phyloP scores from a whole-genome alignment of 2,113 vertebrate species.

The Procavia capensis region DNA sequence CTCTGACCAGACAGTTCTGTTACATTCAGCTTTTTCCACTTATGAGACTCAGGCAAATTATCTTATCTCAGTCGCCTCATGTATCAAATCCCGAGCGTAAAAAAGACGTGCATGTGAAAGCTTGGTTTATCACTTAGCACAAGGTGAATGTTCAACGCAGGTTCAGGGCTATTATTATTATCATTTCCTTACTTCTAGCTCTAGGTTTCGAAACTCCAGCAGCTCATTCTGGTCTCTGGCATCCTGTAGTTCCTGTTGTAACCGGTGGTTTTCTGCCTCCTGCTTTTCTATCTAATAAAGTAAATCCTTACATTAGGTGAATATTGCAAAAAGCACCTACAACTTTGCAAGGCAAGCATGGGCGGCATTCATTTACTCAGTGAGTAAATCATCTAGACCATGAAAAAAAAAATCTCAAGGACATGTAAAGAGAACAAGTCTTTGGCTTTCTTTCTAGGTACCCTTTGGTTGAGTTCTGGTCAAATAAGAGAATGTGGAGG shows the following conservation, averaged over 20 bases:
- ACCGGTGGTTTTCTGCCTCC: constrained; percentile 91
- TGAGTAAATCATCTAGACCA: not conserved
- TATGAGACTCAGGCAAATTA: not conserved
- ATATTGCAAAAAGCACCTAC: not conserved
- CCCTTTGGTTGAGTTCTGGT: not conserved
- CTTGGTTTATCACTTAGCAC: not conserved
- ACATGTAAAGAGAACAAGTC: not conserved
- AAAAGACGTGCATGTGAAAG: not conserved
- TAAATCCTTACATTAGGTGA: constrained; percentile 81
- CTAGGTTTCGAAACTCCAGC: constrained; percentile 97
- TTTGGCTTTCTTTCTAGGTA: not conserved
- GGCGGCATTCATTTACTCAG: not conserved
- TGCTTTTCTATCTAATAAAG: constrained; percentile 94
- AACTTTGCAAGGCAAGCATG: constrained; percentile 56
- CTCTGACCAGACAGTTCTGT: not conserved
- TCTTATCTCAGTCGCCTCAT: not conserved
- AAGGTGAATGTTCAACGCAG: not conserved
- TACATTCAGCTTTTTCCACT: not conserved
- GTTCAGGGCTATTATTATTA: not conserved
- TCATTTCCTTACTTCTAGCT: constrained; percentile 93
- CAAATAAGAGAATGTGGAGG: not conserved
- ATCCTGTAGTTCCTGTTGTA: constrained; percentile 97
- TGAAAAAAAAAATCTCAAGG: not conserved
- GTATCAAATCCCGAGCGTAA: not conserved
- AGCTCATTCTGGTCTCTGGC: constrained; percentile 98